Conservation (phyloP, 2,797 vertebrate genomes). For the Novumbra hubbsi region DNA sequence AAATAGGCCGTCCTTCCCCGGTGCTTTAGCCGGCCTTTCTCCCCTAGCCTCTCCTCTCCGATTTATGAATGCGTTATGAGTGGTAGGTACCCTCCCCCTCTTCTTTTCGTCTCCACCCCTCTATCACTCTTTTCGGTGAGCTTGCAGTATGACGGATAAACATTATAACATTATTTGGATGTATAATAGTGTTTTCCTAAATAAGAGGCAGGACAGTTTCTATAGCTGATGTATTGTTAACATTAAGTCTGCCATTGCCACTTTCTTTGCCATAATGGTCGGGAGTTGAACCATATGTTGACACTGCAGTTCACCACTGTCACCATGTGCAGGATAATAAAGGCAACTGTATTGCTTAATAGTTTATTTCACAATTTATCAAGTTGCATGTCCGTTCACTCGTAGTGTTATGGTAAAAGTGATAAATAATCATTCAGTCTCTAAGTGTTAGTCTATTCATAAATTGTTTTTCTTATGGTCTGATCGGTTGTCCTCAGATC, state of each 20-base stretch:
- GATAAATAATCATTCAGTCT: slow-evolving; percentile 19
- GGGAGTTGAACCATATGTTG: background rate
- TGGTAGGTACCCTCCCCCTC: slow-evolving; percentile 93
- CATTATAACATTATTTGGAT: slow-evolving; percentile 45
- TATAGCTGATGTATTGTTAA: slow-evolving; percentile 73
- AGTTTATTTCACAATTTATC: background rate
- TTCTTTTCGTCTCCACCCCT: slow-evolving; percentile 80
- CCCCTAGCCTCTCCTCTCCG: slow-evolving; percentile 88
- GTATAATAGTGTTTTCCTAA: slow-evolving; percentile 59
- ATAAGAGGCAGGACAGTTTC: slow-evolving; percentile 31
- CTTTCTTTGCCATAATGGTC: background rate
- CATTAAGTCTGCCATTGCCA: background rate
- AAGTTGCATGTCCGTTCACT: background rate
- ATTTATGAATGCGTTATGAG: slow-evolving; percentile 99
- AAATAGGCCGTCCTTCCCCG: slow-evolving; percentile 91
- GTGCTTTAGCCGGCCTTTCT: slow-evolving; percentile 84
- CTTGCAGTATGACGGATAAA: slow-evolving; percentile 55
- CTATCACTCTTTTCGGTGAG: slow-evolving; percentile 41
- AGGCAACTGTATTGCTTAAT: background rate
- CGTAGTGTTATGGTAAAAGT: background rate
- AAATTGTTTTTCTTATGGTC: background rate
- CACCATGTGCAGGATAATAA: background rate
- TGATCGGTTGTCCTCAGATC: slow-evolving; percentile 80
- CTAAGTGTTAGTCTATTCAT: background rate
- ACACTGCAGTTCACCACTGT: background rate